Percentiles rank a stretch among this genome's conserved stretches.
Evolutionary conservation across 2,888 invertebrate species (phyloP).

Genomic region (Gymnoscelis rufifasciata): DNA sequence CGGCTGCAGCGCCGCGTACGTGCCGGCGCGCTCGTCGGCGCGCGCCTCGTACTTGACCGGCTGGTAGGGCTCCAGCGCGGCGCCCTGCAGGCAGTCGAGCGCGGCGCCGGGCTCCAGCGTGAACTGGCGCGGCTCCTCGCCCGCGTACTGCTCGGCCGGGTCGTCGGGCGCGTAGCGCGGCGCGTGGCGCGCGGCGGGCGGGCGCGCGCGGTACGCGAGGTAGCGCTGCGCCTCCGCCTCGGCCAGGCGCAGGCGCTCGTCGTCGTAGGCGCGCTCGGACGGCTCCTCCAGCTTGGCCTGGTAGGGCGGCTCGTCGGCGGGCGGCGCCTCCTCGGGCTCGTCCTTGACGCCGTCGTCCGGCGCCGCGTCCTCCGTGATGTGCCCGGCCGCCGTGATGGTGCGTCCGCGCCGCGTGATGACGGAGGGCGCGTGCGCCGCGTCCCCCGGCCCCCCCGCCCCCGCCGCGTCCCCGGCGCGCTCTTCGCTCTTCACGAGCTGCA

Average conservation of each 20-base stretch:
- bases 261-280: slow-evolving; percentile 52
- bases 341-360: slow-evolving; percentile 62
- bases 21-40: slow-evolving; percentile 60
- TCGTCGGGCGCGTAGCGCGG: slow-evolving; percentile 31
- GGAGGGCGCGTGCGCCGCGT: slow-evolving; percentile 44
- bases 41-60: slow-evolving; percentile 72
- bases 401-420: slow-evolving; percentile 80
- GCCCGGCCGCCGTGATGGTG: slow-evolving; percentile 81
- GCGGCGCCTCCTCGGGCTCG: slow-evolving; percentile 54
- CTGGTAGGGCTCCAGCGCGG: slow-evolving; percentile 62
- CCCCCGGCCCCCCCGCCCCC: slow-evolving; percentile 13
- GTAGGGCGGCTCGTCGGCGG: slow-evolving; percentile 32
- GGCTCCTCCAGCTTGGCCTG: slow-evolving; percentile 44
- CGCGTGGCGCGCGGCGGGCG: slow-evolving; percentile 51
- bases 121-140: slow-evolving; percentile 54
- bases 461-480: slow-evolving; percentile 30
- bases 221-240: slow-evolving; percentile 64
- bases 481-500: slow-evolving; percentile 67
- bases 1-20: slow-evolving; percentile 79
- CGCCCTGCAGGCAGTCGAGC: slow-evolving; percentile 65
- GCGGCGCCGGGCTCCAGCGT: slow-evolving; percentile 49
- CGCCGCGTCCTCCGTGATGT: slow-evolving; percentile 66
- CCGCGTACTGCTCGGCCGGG: slow-evolving; percentile 41
- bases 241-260: slow-evolving; percentile 54
- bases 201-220: slow-evolving; percentile 62